A percentile compares a stretch with the other conserved stretches of the same genome.
phyloP scores from a whole-genome alignment of 2,888 invertebrate genomes.

The Noctuana brunneofusca region DNA sequence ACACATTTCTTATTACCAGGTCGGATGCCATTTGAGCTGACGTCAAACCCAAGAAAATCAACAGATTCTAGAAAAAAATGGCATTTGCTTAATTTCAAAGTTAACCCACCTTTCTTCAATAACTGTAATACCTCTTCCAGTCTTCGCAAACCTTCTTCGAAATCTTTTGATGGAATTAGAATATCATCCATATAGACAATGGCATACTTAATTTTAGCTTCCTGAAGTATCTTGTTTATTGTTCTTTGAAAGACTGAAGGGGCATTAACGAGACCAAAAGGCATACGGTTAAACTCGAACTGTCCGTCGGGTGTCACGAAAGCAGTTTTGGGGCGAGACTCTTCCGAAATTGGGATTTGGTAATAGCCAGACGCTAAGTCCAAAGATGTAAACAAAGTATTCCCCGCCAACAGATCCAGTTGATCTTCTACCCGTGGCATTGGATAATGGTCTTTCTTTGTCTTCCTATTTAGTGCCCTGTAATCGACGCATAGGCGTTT shows the following conservation, averaged over 20 bases:
- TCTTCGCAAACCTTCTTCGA: not conserved
- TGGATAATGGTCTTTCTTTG: conserved; percentile 37
- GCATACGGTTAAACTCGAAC: not conserved
- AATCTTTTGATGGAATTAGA: not conserved
- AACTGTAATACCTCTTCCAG: not conserved
- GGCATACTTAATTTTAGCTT: not conserved
- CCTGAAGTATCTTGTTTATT: not conserved
- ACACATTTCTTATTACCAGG: not conserved
- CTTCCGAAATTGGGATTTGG: conserved; percentile 42
- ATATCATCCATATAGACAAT: conserved; percentile 3
- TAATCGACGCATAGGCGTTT: conserved; percentile 38
- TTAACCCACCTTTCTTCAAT: not conserved
- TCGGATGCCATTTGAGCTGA: not conserved
- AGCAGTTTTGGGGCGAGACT: conserved; percentile 49
- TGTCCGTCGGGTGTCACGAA: conserved; percentile 53
- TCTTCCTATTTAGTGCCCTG: conserved; percentile 35
- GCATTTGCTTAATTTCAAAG: not conserved
- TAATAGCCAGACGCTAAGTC: conserved; percentile 38
- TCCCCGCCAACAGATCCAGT: conserved; percentile 27
- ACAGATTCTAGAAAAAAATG: not conserved
- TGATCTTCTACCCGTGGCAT: conserved; percentile 39
- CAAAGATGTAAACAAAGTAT: conserved; percentile 27
- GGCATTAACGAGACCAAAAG: not conserved
- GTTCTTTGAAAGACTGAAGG: conserved; percentile 1
- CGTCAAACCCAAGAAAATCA: not conserved